Base-by-base conservation (phyloP, 2,797 vertebrate species). In the Typhlichthys subterraneus region DNA sequence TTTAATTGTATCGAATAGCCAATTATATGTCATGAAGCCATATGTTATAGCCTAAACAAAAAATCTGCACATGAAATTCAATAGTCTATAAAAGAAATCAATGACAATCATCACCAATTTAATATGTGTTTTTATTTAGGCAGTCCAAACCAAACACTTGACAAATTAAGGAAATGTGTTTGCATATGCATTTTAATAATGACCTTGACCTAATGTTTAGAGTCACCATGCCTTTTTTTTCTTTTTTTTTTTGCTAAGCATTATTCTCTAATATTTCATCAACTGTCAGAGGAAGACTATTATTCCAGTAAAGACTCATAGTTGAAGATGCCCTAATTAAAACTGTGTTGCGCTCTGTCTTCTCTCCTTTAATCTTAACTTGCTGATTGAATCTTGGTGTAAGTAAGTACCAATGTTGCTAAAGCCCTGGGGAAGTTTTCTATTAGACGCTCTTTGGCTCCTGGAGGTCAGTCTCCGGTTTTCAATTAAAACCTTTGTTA, bases 281-380 rank as follows among this genome's bases (percentile, higher is more conserved):
- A 81, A 70, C 69, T 76, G 70, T 74, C 48, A 69, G 46, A 45
- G 62, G 72, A 85, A 75, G 29, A n/a, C 84, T 87, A 85, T 83
- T 82, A 79, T 86, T 83, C 76, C 84, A 61, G 47, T 58, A 75
- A 65, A 79, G 74, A 75, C 73, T 77, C 76, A 85, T 78, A 78
- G 72, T 83, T 81, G 72, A 75, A 69, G 72, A 73, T 91, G 90
- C 73, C 89, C 90, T 89, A 89, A 91, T 92, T 92, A 89, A 89
- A 87, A 87, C 33, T 52, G 73, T 75, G 62, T 79, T 83, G 73
- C 75, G 72, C 59, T 75, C 73, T 83, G 79, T 74, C 61, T 80
- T 84, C 79, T 74, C 61, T 80, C 80, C 65, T 76, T 88, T 88
- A 87, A 89, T 89, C 80, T 82, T 76, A 81, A 67, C 61, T 54